Percentiles rank a stretch among this genome's conserved stretches.
These are phyloP conservation scores for Macrotus californicus DNA, from an alignment of 2,113 vertebrate genomes.

Conservation along the genomic window DNA sequence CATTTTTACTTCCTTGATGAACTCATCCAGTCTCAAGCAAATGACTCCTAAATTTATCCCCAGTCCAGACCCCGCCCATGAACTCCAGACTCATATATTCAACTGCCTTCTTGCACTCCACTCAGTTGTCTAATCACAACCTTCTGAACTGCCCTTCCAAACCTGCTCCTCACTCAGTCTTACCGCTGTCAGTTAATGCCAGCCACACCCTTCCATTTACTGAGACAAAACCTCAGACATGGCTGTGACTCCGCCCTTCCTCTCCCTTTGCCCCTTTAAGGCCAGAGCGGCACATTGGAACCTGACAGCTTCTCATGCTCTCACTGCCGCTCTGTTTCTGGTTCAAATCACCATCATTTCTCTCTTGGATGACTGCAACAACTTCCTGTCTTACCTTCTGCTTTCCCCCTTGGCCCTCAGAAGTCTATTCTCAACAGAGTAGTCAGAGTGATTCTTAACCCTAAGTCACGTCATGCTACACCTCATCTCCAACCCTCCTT, in stretches of 20 bases:
- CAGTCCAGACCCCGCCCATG: background rate
- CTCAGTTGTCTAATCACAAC: background rate
- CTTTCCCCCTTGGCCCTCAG: background rate
- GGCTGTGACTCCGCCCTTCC: background rate
- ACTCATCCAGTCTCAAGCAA: background rate
- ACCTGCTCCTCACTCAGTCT: too few species aligned
- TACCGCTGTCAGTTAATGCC: background rate
- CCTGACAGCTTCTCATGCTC: too few species aligned
- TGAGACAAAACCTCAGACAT: background rate
- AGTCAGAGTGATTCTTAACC: too few species aligned
- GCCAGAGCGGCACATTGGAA: background rate
- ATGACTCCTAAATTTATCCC: conserved; percentile 13
- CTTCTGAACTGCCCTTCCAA: background rate
- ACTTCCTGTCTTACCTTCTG: background rate
- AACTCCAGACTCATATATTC: conserved; percentile 16
- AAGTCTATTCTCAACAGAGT: background rate
- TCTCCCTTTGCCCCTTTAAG: background rate
- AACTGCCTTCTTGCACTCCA: background rate
- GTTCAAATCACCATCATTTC: background rate
- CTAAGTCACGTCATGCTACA: background rate
- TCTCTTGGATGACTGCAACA: background rate
- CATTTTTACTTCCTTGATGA: background rate
- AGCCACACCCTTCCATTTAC: too few species aligned
- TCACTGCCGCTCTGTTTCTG: background rate
- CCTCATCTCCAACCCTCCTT: background rate